Conservation (phyloP, 2,888 invertebrate species). For the Drosophila atroscutellata region DNA sequence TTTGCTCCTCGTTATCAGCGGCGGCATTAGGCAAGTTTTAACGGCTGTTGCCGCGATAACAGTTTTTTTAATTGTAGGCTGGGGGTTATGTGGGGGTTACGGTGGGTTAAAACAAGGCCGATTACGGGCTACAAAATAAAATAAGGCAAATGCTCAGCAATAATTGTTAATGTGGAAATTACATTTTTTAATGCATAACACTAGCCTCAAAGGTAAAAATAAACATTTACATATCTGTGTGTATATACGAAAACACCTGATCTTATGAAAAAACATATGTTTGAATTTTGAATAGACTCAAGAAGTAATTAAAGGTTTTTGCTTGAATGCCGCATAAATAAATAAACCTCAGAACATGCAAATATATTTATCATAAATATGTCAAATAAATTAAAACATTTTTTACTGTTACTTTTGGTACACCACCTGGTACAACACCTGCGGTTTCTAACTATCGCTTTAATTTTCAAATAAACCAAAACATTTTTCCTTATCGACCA, state of each 20-base stretch:
- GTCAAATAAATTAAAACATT: neutral
- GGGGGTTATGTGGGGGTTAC: constrained; percentile 19
- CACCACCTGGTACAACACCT: neutral
- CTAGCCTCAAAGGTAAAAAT: neutral
- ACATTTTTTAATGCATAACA: neutral
- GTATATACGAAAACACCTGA: neutral
- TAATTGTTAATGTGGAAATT: constrained; percentile 23
- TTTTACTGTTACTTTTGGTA: neutral
- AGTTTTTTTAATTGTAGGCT: constrained; percentile 43
- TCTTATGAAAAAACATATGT: neutral
- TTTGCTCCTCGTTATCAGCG: constrained; percentile 42
- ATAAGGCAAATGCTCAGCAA: constrained; percentile 28
- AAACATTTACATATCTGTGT: neutral
- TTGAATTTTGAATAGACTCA: neutral
- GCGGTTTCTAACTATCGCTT: neutral
- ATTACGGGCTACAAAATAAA: constrained; percentile 28
- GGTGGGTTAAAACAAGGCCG: constrained; percentile 14
- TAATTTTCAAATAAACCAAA: neutral
- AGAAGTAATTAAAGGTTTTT: neutral
- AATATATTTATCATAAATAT: neutral
- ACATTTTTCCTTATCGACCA: neutral
- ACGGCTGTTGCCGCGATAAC: constrained; percentile 58
- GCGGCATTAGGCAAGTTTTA: constrained; percentile 67
- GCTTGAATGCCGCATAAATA: neutral
- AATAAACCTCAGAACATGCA: neutral